These are phyloP conservation scores for fruit fly (Drosophila melanogaster) DNA, from an alignment of 1,140 invertebrate species.

Conservation along the genomic window Release_6_plus_ISO1_MT NT_033779.5:5181001-5181500, in stretches of 20 bases:
- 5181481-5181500: neutral
- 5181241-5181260: slow-evolving; percentile 76
- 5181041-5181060: slow-evolving; percentile 54
- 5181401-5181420: slow-evolving; percentile 47
- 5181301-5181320: slow-evolving; percentile 14
- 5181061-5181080: slow-evolving; percentile 66
- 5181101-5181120: neutral
- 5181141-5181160: neutral
- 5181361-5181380: slow-evolving; percentile 53
- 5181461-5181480: neutral
- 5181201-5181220: slow-evolving; percentile 70
- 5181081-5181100: slow-evolving; percentile 31
- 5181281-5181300: slow-evolving; percentile 22
- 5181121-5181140: slow-evolving; percentile 3
- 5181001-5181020: slow-evolving; percentile 74
- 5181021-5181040: slow-evolving; percentile 62
- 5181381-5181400: slow-evolving; percentile 75
- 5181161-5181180: slow-evolving; percentile 1
- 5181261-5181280: slow-evolving; percentile 61
- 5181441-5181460: slow-evolving; percentile 45
- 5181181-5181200: slow-evolving; percentile 21
- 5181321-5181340: slow-evolving; percentile 34
- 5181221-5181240: slow-evolving; percentile 78
- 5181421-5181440: slow-evolving; percentile 63
- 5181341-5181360: slow-evolving; percentile 57